phyloP scores from a whole-genome alignment of 2,888 invertebrate genomes.

The Melanostoma scalare region DNA sequence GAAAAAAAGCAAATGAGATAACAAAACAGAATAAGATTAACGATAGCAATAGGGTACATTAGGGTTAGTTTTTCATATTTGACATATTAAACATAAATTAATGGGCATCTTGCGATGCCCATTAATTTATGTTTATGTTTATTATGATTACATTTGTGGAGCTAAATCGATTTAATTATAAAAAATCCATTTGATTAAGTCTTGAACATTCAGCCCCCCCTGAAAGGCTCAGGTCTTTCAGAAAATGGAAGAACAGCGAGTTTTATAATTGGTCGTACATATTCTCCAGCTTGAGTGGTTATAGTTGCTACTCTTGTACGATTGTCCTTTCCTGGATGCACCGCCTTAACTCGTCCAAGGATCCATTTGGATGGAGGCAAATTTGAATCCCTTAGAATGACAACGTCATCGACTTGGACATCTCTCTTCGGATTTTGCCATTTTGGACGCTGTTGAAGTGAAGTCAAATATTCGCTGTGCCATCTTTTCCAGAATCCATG shows the following conservation, averaged over 20 bases:
- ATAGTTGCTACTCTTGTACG: conserved; percentile 27
- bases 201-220: conserved; percentile 15
- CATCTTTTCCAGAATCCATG: conserved; percentile 35
- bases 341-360: conserved; percentile 34
- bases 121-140: too few relatives aligned
- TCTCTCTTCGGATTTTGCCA: conserved; percentile 11
- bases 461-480: conserved; percentile 13
- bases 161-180: too few relatives aligned
- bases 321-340: conserved; percentile 52
- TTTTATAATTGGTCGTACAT: conserved; percentile 42
- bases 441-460: conserved; percentile 34
- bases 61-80: too few relatives aligned
- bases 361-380: conserved; percentile 55
- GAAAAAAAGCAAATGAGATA: too few relatives aligned
- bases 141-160: too few relatives aligned
- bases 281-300: conserved; percentile 14
- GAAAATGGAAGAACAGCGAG: conserved; percentile 21
- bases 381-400: conserved; percentile 33
- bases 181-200: too few relatives aligned
- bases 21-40: too few relatives aligned
- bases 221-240: conserved; percentile 18
- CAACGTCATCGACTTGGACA: conserved; percentile 21
- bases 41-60: too few relatives aligned
- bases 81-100: too few relatives aligned
- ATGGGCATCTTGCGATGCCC: too few relatives aligned